Evolutionary conservation across 92 coral and sea anemone genomes (phyloP).

Genomic region (Muricea muricata): DNA sequence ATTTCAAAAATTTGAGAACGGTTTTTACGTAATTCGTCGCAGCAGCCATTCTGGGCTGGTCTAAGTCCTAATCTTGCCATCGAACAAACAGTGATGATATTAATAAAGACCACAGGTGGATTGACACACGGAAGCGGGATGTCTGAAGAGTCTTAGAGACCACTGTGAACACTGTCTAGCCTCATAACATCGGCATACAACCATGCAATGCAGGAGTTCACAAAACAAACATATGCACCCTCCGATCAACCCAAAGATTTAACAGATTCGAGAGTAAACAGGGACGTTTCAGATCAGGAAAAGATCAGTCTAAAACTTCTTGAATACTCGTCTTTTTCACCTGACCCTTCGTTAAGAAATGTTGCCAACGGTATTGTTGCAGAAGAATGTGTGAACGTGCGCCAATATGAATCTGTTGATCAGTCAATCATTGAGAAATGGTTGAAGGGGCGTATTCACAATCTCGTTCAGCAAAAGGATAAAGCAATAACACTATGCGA

Average conservation of each 20-base stretch:
- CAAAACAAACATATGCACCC: neutral
- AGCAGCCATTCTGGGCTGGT: neutral
- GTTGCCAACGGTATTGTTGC: too few species aligned
- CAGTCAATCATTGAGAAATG: neutral
- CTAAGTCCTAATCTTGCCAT: neutral
- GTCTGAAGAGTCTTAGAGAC: neutral
- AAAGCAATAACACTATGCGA: neutral
- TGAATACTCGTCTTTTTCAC: neutral
- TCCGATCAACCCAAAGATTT: neutral
- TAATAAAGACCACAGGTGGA: neutral
- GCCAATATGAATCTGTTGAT: too few species aligned
- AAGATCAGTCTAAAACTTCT: neutral
- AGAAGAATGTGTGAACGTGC: too few species aligned
- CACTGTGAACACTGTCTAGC: neutral
- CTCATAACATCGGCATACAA: neutral
- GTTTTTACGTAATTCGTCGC: neutral
- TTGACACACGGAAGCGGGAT: neutral
- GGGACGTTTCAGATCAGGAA: neutral
- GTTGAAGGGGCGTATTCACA: neutral
- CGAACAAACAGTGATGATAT: neutral
- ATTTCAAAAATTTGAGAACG: neutral
- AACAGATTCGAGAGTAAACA: neutral
- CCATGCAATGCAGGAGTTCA: neutral
- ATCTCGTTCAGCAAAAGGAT: neutral
- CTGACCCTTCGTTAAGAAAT: neutral